Percentiles rank a stretch among this genome's conserved stretches.
Conservation (phyloP, 92 coral and sea anemone genomes). For the Zoanthus sociatus region DNA sequence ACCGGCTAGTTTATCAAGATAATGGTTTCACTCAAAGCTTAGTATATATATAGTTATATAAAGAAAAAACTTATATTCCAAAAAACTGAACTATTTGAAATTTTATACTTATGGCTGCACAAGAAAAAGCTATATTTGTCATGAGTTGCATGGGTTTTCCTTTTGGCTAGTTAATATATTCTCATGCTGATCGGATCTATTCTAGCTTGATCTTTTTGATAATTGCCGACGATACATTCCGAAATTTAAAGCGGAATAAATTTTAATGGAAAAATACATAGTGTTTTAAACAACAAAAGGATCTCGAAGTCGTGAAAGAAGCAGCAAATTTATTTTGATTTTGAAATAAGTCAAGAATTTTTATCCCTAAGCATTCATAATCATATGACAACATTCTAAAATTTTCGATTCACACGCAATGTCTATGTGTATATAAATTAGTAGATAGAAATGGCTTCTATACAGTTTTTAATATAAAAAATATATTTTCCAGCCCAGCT, state of each 20-base stretch:
- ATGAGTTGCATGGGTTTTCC: too few species aligned
- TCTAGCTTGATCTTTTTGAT: too few species aligned
- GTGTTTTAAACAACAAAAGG: neutral
- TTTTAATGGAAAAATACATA: neutral
- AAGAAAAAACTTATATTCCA: too few species aligned
- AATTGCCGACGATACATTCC: neutral
- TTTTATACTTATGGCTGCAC: neutral
- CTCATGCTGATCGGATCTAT: too few species aligned
- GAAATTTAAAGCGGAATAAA: neutral
- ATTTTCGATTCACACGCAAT: neutral
- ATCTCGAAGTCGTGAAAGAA: neutral
- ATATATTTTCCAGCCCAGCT: too few species aligned
- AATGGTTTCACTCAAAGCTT: too few species aligned
- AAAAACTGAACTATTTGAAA: too few species aligned
- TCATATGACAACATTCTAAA: neutral
- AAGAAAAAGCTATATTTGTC: neutral
- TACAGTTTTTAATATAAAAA: too few species aligned
- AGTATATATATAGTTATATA: too few species aligned
- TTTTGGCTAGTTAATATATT: too few species aligned
- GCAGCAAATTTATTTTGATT: neutral
- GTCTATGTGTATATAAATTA: neutral
- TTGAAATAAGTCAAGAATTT: neutral
- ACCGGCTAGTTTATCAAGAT: neutral
- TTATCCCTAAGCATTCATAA: neutral
- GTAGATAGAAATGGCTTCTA: too few species aligned